A percentile compares a stretch with the other conserved stretches of the same genome.
Conservation (phyloP, 1,140 invertebrate genomes). For the Penaeus indicus region DNA sequence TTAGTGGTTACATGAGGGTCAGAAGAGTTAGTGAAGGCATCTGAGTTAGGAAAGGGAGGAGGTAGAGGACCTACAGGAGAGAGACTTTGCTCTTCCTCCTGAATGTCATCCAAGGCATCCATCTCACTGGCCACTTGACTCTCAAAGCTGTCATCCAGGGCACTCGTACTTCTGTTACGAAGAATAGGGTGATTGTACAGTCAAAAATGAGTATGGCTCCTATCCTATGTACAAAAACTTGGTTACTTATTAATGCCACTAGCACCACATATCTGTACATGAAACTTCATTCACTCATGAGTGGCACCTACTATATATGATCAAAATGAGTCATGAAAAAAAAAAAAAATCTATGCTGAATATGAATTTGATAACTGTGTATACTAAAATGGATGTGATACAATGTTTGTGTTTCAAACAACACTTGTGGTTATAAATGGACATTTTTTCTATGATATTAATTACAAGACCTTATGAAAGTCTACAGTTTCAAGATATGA, state of each 20-base stretch:
- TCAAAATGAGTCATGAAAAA: background rate
- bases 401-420: too few relatives aligned
- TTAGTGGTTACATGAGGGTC: conserved; percentile 47
- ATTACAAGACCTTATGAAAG: too few relatives aligned
- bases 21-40: conserved; percentile 42
- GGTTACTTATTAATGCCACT: background rate
- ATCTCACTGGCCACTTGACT: conserved; percentile 78
- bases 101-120: conserved; percentile 76
- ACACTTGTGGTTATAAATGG: too few relatives aligned
- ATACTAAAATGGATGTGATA: too few relatives aligned
- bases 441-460: too few relatives aligned
- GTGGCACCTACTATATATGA: conserved; percentile 23
- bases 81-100: conserved; percentile 68
- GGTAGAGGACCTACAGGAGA: conserved; percentile 52
- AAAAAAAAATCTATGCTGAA: too few relatives aligned
- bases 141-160: conserved; percentile 75
- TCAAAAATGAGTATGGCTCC: conserved; percentile 67
- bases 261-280: background rate
- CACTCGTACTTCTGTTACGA: conserved; percentile 54
- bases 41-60: conserved; percentile 39
- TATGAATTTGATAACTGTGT: too few relatives aligned
- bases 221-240: background rate
- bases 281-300: background rate
- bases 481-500: too few relatives aligned
- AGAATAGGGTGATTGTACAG: background rate